Evolutionary conservation across 2,888 invertebrate species (phyloP).

Genomic region (Caenorhabditis sinica): DNA sequence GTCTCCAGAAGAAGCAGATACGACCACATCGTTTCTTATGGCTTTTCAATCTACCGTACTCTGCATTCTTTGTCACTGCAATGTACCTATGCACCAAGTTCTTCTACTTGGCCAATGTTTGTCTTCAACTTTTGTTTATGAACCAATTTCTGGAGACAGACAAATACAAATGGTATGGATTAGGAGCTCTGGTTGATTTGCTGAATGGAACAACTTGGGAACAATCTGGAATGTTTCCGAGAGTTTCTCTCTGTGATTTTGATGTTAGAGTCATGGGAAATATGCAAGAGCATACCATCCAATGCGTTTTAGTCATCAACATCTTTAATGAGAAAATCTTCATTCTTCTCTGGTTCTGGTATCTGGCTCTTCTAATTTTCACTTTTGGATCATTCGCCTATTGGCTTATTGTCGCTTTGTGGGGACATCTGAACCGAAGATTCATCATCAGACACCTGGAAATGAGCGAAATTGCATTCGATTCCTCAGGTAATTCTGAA

Average conservation of each 20-base stretch:
- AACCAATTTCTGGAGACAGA: constrained; percentile 83
- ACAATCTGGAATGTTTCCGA: constrained; percentile 81
- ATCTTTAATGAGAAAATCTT: constrained; percentile 84
- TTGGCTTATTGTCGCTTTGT: constrained; percentile 78
- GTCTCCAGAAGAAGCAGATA: constrained; percentile 81
- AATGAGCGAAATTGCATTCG: constrained; percentile 83
- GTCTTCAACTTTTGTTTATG: constrained; percentile 81
- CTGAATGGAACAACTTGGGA: constrained; percentile 82
- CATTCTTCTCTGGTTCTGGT: constrained; percentile 84
- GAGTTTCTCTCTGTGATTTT: constrained; percentile 82
- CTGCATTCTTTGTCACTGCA: constrained; percentile 82
- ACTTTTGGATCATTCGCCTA: constrained; percentile 81
- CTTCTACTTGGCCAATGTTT: constrained; percentile 82
- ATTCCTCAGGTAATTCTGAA: constrained; percentile 71
- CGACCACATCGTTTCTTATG: constrained; percentile 80
- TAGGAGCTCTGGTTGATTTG: constrained; percentile 81
- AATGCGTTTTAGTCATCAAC: constrained; percentile 83
- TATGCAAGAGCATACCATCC: constrained; percentile 83
- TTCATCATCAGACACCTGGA: constrained; percentile 83
- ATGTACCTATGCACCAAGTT: constrained; percentile 83
- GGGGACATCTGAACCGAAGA: constrained; percentile 75
- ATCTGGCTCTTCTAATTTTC: constrained; percentile 77
- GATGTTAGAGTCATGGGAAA: constrained; percentile 83
- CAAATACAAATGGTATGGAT: constrained; percentile 80
- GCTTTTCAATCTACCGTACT: constrained; percentile 83